These are phyloP conservation scores for Musca vetustissima DNA, from an alignment of 1,140 invertebrate species.

Conservation along the genomic window DNA sequence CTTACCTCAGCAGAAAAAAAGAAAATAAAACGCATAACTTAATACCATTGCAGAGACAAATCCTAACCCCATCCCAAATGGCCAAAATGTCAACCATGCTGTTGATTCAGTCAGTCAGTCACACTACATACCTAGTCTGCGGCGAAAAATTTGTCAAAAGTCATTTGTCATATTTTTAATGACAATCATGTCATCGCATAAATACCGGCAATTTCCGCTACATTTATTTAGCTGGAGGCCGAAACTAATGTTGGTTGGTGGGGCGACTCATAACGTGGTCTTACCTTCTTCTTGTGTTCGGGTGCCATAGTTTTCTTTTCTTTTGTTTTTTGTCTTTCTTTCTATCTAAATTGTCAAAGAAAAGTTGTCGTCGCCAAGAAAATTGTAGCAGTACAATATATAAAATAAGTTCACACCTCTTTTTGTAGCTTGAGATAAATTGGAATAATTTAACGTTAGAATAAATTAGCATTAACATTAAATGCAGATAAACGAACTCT, in stretches of 20 bases:
- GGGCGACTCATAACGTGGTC: not conserved
- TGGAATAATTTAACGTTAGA: too few relatives aligned
- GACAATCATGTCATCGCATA: not conserved
- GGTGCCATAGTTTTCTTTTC: too few relatives aligned
- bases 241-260: not conserved
- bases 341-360: too few relatives aligned
- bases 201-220: slow-evolving; percentile 3
- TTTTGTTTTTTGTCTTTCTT: too few relatives aligned
- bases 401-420: not conserved
- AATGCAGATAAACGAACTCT: too few relatives aligned
- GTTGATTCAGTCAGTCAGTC: slow-evolving; percentile 6
- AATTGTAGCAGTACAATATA: not conserved
- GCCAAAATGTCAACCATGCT: slow-evolving; percentile 3
- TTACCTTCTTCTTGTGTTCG: too few relatives aligned
- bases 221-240: slow-evolving; percentile 3
- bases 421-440: not conserved
- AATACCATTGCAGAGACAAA: too few relatives aligned
- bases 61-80: not conserved
- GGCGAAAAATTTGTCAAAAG: slow-evolving; percentile 9
- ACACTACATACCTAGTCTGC: not conserved
- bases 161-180: slow-evolving; percentile 13
- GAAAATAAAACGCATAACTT: not conserved
- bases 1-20: not conserved
- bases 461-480: too few relatives aligned
- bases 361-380: not conserved